These are phyloP conservation scores for Hemibagrus wyckioides DNA, from an alignment of 2,113 vertebrate species.

Conservation along the genomic window DNA sequence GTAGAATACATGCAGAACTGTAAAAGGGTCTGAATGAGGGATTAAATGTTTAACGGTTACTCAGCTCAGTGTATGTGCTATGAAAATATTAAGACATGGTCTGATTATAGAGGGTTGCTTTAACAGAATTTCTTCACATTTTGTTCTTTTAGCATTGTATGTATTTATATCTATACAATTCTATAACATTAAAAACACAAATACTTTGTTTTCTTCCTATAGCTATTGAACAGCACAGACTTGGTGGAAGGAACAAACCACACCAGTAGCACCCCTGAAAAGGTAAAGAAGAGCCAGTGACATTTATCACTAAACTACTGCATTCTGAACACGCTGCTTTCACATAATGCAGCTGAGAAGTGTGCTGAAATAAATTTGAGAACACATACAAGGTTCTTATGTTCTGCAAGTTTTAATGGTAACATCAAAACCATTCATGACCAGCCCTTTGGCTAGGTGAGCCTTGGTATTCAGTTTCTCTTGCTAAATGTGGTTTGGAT, in stretches of 20 bases:
- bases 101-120: neutral
- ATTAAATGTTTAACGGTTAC: slow-evolving; percentile 2
- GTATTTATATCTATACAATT: neutral
- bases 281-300: slow-evolving; percentile 54
- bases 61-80: neutral
- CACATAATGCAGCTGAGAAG: neutral
- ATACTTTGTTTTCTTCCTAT: slow-evolving; percentile 24
- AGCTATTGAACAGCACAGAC: slow-evolving; percentile 51
- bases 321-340: neutral
- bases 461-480: neutral
- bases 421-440: neutral
- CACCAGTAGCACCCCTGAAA: slow-evolving; percentile 50
- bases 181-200: neutral
- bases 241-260: slow-evolving; percentile 37
- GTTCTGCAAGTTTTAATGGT: neutral
- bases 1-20: neutral
- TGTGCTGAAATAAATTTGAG: neutral
- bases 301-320: neutral
- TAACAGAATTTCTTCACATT: neutral
- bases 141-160: neutral
- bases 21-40: neutral
- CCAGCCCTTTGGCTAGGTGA: neutral
- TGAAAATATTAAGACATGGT: neutral
- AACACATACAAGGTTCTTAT: neutral
- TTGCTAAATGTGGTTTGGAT: neutral